Evolutionary conservation across 2,113 vertebrate species (phyloP), one percentile per base, ranked within the genome.

Genomic region (Vidua chalybeata): DNA sequence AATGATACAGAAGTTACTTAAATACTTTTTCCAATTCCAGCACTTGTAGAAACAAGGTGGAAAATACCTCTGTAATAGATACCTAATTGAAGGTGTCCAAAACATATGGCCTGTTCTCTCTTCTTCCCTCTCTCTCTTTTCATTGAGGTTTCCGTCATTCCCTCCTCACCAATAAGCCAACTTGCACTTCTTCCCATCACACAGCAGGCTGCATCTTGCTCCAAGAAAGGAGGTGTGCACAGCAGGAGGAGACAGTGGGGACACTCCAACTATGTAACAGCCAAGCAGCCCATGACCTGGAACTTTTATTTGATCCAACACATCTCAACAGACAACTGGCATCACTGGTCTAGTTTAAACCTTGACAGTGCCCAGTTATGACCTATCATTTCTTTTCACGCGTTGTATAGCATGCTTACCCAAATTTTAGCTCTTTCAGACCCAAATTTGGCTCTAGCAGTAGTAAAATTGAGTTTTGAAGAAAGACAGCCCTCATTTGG

Each of bases 221-320:
- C 35, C 15, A 12, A 69, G 43, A 75, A 63, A 71, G 55, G 26
- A 30, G 6, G 46, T 2, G 1, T 4, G 48, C 51, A 37, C 20
- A 77, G 61, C 7, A 71, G 22, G 24, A 69, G 15, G 43, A 78
- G 43, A 30, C 26, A 19, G 4, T 35, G 35, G 6, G 33, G 7
- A 19, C 35, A 43, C 16, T 26, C 26, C 28, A 52, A 31, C 9
- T 39, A 24, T 1, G 1, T 13, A 86, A 28, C 11, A 83, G 20
- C 2, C 4, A 90, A 63, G 26, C 15, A 59, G 20, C 17, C 26
- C 48, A 33, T 0, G 0, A 61, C 30, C 27, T 27, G 22, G 15
- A 81, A 48, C 12, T 62, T 79, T 37, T 26, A 68, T n/a, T 37
- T 62, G 43, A 79, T 41, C 26, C 46, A 62, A 13, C 22, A 49